phyloP scores from a whole-genome alignment of 2,888 invertebrate species.

The Cryptosula pallasiana region DNA sequence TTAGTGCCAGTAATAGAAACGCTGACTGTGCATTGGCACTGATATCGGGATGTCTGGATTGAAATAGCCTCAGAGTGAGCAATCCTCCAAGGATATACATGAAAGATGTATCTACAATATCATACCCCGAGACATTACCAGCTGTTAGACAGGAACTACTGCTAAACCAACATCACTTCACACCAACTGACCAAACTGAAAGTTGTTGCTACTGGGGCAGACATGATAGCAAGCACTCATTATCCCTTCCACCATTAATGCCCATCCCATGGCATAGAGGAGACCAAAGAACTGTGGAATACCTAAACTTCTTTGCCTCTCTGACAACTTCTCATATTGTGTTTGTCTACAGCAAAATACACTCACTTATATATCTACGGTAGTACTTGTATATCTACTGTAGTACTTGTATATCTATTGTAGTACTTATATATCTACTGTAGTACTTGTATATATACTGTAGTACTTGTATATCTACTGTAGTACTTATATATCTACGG shows the following conservation, averaged over 20 bases:
- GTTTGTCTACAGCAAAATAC: neutral
- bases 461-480: too few species aligned
- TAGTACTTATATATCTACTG: too few species aligned
- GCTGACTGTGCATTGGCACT: slow-evolving; percentile 64
- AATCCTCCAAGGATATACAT: slow-evolving; percentile 86
- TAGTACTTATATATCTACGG: too few species aligned
- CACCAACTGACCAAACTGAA: slow-evolving; percentile 72
- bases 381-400: too few species aligned
- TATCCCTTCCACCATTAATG: slow-evolving; percentile 78
- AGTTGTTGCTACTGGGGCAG: slow-evolving; percentile 81
- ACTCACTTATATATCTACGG: neutral
- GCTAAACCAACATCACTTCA: neutral
- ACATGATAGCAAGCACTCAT: slow-evolving; percentile 83
- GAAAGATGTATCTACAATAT: slow-evolving; percentile 72
- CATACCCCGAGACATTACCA: neutral
- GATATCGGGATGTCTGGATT: slow-evolving; percentile 80
- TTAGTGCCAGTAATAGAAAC: slow-evolving; percentile 65
- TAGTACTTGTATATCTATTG: too few species aligned
- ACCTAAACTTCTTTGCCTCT: slow-evolving; percentile 36
- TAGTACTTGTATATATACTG: too few species aligned
- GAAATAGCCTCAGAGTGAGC: slow-evolving; percentile 80
- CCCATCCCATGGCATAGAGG: slow-evolving; percentile 79
- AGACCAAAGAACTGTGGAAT: slow-evolving; percentile 63
- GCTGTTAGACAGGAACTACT: neutral
- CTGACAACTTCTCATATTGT: neutral